A percentile compares a stretch with the other conserved stretches of the same genome.
Evolutionary conservation across 2,888 invertebrate genomes (phyloP).

Genomic region (Hydroisotoma schaefferi): DNA sequence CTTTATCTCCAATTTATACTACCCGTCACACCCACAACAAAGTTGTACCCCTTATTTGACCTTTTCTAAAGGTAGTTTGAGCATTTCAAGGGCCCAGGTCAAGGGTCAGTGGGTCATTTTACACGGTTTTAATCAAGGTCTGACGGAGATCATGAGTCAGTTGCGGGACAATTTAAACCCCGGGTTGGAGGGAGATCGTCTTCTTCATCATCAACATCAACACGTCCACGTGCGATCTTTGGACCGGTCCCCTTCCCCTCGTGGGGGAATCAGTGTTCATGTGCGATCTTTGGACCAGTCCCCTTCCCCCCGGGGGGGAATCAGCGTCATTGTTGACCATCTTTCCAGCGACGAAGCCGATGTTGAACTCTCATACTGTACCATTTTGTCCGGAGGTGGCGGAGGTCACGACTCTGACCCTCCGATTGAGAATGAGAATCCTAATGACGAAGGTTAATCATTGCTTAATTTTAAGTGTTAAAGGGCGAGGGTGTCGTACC

Average conservation of each 20-base stretch:
- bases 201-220: slow-evolving; percentile 4
- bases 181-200: slow-evolving; percentile 35
- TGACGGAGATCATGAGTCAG: slow-evolving; percentile 36
- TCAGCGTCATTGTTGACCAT: background rate
- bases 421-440: slow-evolving; percentile 41
- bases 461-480: no score
- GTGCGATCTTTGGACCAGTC: background rate
- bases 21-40: no score
- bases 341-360: slow-evolving; percentile 2
- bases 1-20: background rate
- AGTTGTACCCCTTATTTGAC: no score
- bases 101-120: background rate
- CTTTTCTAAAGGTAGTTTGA: background rate
- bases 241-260: background rate
- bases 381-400: background rate
- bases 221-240: background rate
- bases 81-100: background rate
- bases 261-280: slow-evolving; percentile 5
- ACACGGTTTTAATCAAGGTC: no score
- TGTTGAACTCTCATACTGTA: background rate
- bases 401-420: slow-evolving; percentile 41
- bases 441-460: slow-evolving; percentile 35
- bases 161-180: slow-evolving; percentile 44
- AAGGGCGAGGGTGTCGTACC: no score
- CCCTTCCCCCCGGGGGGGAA: background rate